Evolutionary conservation across 2,797 vertebrate genomes (phyloP).

Genomic region (Pseudopleuronectes americanus): DNA sequence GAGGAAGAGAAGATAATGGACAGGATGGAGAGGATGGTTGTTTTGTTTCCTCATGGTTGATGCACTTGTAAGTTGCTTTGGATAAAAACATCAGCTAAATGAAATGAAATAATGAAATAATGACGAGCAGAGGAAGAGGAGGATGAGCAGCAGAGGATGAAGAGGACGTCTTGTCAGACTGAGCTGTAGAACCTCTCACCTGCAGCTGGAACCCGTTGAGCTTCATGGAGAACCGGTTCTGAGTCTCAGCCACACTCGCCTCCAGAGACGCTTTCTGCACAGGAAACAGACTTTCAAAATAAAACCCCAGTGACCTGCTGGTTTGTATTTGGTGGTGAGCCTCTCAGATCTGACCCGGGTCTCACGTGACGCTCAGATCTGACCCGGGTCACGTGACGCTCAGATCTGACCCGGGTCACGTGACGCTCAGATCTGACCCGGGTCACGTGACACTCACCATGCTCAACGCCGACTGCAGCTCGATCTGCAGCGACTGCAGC

Average conservation of each 20-base stretch:
- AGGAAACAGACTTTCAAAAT: constrained; percentile 7
- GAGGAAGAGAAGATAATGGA: too few relatives aligned
- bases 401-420: constrained; percentile 54
- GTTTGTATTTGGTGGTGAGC: too few relatives aligned
- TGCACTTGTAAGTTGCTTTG: too few relatives aligned
- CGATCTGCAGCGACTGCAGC: constrained; percentile 88
- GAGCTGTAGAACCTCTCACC: constrained; percentile 34
- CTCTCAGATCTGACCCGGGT: too few relatives aligned
- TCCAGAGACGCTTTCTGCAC: constrained; percentile 76
- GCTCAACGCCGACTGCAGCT: constrained; percentile 84
- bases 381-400: constrained; percentile 20
- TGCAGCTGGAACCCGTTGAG: constrained; percentile 61
- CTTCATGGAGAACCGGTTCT: constrained; percentile 50
- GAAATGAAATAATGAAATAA: too few relatives aligned
- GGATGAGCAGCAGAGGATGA: too few relatives aligned
- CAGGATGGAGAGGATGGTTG: too few relatives aligned
- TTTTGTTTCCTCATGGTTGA: too few relatives aligned
- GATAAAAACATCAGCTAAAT: too few relatives aligned
- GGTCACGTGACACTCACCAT: constrained; percentile 76
- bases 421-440: too few relatives aligned
- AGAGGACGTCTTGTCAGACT: too few relatives aligned
- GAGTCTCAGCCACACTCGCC: constrained; percentile 60
- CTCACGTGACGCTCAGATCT: constrained; percentile 66
- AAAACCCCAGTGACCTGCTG: not conserved
- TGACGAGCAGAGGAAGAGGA: too few relatives aligned